Evolutionary conservation across 2,797 vertebrate genomes (phyloP).

Genomic region (Phrynocephalus guinanensis): DNA sequence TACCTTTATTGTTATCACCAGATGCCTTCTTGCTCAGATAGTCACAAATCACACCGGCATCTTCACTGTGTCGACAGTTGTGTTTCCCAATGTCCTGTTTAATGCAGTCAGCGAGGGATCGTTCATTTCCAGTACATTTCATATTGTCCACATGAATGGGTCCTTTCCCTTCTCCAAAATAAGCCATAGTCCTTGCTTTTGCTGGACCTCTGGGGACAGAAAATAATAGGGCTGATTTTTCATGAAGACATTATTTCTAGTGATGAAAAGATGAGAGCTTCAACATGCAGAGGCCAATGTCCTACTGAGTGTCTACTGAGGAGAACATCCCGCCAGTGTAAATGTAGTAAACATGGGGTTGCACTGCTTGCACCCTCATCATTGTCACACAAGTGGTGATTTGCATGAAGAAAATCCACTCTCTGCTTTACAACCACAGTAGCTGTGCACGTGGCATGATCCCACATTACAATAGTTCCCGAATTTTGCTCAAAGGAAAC

Average conservation of each 20-base stretch:
- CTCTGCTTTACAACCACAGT: too few species aligned
- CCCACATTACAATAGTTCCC: too few species aligned
- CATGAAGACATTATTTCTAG: conserved; percentile 3
- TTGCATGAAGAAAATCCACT: too few species aligned
- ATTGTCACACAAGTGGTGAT: too few species aligned
- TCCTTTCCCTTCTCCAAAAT: conserved; percentile 94
- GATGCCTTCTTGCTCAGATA: conserved; percentile 78
- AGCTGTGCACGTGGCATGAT: too few species aligned
- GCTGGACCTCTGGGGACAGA: conserved; percentile 83
- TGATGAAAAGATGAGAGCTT: not conserved
- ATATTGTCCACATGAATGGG: conserved; percentile 94
- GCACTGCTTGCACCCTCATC: too few species aligned
- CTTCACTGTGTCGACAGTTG: conserved; percentile 97
- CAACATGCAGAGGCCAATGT: not conserved
- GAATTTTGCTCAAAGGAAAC: too few species aligned
- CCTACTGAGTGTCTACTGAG: too few species aligned
- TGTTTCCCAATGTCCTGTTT: conserved; percentile 90
- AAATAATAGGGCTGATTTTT: not conserved
- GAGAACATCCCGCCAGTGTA: too few species aligned
- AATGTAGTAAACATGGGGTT: too few species aligned
- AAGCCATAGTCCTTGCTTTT: conserved; percentile 93
- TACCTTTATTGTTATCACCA: conserved; percentile 75
- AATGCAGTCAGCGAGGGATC: conserved; percentile 89
- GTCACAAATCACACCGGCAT: conserved; percentile 95
- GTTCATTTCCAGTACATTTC: conserved; percentile 89